Base-by-base conservation (phyloP, 1,140 invertebrate species). In the Stegodyphus dumicola region DNA sequence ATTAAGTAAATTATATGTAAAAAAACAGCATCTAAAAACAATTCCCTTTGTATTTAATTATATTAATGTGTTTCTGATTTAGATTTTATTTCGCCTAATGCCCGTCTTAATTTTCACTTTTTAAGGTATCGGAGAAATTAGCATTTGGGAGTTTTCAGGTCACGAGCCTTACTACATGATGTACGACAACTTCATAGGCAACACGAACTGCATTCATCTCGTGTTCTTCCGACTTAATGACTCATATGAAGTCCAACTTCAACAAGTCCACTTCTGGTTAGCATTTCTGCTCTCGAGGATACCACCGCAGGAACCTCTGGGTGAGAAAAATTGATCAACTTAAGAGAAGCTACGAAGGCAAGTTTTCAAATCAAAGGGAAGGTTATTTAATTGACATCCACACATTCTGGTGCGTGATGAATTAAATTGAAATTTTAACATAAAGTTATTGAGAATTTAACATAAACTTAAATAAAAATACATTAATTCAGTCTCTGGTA, bases 91-190 rank as follows among this genome's bases (percentile, higher is more conserved):
- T 15, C 56, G 9, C 5, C 15, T 60, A 11, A 11, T 60, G 56
- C 2, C 1, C 13, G 0, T 49, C 9, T 52, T 1, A 66, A 51
- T 51, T 67, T n/a, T 71, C 18, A 56, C 6, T 74, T 87, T 90
- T 90, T 48, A 88, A 93, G 93, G 92, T 91, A 89, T 93, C 54
- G 94, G 94, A 52, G 93, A 95, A 81, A 89, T 95, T 48, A 94
- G 93, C 56, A 92, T 96, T 53, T 96, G 95, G 95, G 95, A 96
- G 89, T 95, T 96, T 89, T 95, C 94, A 49, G 95, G 95, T 2
- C 94, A 95, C 88, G 94, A 95, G 89, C 93, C 93, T 48, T 96
- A 95, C 91, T 93, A 95, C 90, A 92, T 94, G 79, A 91, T 94
- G 53, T 96, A 96, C 90, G 95, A 96, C 90, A 93, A 95, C 88